Conservation (phyloP, 2,888 invertebrate genomes). For the Orthonychiurus folsomi region DNA sequence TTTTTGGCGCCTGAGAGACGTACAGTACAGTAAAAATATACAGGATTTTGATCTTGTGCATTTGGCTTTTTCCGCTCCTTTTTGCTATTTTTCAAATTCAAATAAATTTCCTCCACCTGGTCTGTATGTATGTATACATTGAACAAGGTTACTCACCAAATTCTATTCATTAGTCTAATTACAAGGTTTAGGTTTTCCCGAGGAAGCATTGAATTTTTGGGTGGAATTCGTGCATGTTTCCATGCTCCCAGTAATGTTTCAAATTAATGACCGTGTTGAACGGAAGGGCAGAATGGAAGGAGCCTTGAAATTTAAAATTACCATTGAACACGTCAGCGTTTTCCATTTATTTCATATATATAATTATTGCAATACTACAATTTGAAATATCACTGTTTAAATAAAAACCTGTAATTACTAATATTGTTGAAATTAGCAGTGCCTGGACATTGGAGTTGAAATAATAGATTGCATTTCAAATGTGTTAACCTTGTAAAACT, state of each 20-base stretch:
- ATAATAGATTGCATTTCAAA: too few species aligned
- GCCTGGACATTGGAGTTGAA: too few species aligned
- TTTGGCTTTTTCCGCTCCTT: not conserved
- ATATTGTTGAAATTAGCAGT: too few species aligned
- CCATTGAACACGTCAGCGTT: not conserved
- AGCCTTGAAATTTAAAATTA: not conserved
- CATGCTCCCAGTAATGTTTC: not conserved
- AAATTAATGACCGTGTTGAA: not conserved
- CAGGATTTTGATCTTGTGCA: not conserved
- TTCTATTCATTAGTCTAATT: not conserved
- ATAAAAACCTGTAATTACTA: too few species aligned
- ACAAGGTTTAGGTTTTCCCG: too few species aligned
- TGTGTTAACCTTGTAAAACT: too few species aligned
- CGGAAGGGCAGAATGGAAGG: not conserved
- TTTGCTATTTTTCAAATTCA: not conserved
- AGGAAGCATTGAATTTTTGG: too few species aligned
- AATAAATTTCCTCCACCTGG: not conserved
- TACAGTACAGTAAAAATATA: too few species aligned
- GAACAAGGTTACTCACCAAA: too few species aligned
- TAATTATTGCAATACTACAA: not conserved
- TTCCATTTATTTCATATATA: not conserved
- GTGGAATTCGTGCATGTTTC: not conserved
- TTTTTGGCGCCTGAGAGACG: too few species aligned
- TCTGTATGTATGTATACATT: too few species aligned
- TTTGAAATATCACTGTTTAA: not conserved